Base-by-base conservation (phyloP, 2,113 vertebrate species). In the Dunckerocampus dactyliophorus region DNA sequence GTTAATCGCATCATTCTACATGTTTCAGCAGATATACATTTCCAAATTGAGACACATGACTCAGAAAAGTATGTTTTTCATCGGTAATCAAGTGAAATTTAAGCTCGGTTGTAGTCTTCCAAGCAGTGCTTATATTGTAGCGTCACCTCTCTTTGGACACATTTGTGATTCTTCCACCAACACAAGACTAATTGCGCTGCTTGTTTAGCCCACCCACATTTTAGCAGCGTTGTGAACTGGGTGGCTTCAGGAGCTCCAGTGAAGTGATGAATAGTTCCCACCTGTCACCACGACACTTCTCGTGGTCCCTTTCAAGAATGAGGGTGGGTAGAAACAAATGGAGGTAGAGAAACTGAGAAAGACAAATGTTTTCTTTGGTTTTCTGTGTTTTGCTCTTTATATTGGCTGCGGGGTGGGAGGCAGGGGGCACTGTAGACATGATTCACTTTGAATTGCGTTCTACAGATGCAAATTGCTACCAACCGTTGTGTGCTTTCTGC, bases 191-290 rank as follows among this genome's bases (percentile, higher is more conserved):
- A 88, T 83, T 84, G 65, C 64, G 46, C 68, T 52, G 62, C 71
- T 76, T 77, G 79, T 86, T 77, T 70, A 67, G 84, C 77, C 88
- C 87, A 88, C 87, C 89, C 84, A 81, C 74, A 75, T 34, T 58
- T 70, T 52, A 66, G 71, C 62, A 31, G 39, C 20, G 53, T 67
- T 79, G 67, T 77, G 65, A 84, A 75, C 72, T 68, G 72, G 67
- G 65, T 46, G 64, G 73, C 60, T 65, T 21, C 76, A 72, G 71
- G 76, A 65, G 70, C 52, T 70, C 74, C 83, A 76, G 80, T 75
- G 63, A 76, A 69, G 76, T 88, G 86, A 89, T 88, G 72, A 75
- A 88, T 88, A 47, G 76, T 72, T 75, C 71, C 74, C 75, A 83
- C 77, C 83, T 85, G 81, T 87, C 83, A 82, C 28, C 31, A 53